Evolutionary conservation across 2,888 invertebrate genomes (phyloP), one percentile per base, ranked within the genome.

Genomic region (Dasypogon diadema): DNA sequence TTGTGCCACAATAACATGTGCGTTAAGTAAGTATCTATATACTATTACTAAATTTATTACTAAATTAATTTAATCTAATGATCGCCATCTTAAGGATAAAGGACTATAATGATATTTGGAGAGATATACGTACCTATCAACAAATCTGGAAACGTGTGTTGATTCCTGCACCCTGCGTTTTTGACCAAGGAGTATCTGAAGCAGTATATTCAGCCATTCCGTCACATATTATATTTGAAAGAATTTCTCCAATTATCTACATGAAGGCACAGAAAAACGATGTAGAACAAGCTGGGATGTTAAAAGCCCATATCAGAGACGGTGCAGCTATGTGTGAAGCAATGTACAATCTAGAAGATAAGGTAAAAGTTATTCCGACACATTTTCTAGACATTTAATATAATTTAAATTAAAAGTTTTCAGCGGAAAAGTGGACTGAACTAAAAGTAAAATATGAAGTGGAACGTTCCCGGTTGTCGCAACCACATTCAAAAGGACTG

Each of bases 301-400:
- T 90, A 79, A 89, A 87, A 65, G 94, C 96, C 0, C 96, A 97
- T 83, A 87, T 97, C 72, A 89, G 93, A 70, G 98, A 99, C 85
- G 96, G 93, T 0, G 93, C 92, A 0, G 96, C 96, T 0, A 91
- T 97, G 87, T 95, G 97, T 84, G 94, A 96, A 81, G 93, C 95
- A 80, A 89, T 97, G 79, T 89, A 91, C 21, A 91, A 91, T 83
- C 86, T 94, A 74, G 93, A 94, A 84, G 87, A 89, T 75, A 89
- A 90, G 83, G 90, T 92, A 80, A 81, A 87, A 55, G 84, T n/a
- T n/a, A n/a, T n/a, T n/a, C n/a, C n/a, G n/a, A n/a, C n/a, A n/a
- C n/a, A n/a, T n/a, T n/a, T n/a, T n/a, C n/a, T n/a, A n/a, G n/a
- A n/a, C n/a, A n/a, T n/a, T n/a, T n/a, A n/a, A n/a, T n/a, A 18